Percentiles rank a stretch among this genome's conserved stretches.
Evolutionary conservation across 1,140 invertebrate genomes (phyloP).

Genomic region (Lasaia peninsularis): DNA sequence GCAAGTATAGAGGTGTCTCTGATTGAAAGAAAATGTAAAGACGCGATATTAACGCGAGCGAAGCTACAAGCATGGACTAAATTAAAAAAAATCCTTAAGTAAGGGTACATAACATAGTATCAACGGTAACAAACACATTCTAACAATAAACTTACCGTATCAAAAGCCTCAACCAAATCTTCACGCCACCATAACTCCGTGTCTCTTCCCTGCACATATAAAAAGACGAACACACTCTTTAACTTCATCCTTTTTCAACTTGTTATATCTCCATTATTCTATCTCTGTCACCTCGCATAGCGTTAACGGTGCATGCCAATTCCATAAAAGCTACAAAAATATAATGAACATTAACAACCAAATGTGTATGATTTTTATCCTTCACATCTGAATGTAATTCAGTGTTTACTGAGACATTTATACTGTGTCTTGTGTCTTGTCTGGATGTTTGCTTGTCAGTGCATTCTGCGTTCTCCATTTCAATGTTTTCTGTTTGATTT

Average conservation of each 20-base stretch:
- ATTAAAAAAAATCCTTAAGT: no score
- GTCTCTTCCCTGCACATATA: constrained; percentile 71
- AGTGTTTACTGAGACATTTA: constrained; percentile 39
- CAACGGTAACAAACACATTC: not conserved
- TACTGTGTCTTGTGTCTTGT: constrained; percentile 47
- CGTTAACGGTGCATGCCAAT: constrained; percentile 69
- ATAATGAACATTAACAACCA: constrained; percentile 45
- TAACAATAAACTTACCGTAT: constrained; percentile 40
- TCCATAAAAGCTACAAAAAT: constrained; percentile 63
- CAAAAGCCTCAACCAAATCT: constrained; percentile 34
- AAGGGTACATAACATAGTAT: no score
- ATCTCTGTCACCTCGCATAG: constrained; percentile 55
- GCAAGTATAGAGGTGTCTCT: no score
- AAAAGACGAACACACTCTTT: constrained; percentile 71
- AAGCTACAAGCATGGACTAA: no score
- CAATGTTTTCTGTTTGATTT: constrained; percentile 40
- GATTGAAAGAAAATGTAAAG: no score
- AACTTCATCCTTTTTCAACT: constrained; percentile 43
- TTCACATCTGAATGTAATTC: constrained; percentile 24
- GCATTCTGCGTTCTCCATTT: constrained; percentile 32
- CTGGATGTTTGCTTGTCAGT: constrained; percentile 37
- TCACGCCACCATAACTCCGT: constrained; percentile 33
- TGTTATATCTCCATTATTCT: constrained; percentile 35
- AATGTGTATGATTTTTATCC: constrained; percentile 36
- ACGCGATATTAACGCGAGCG: no score